These are phyloP conservation scores for Hirudinaria manillensis DNA, from an alignment of 2,888 invertebrate species.

Conservation along the genomic window DNA sequence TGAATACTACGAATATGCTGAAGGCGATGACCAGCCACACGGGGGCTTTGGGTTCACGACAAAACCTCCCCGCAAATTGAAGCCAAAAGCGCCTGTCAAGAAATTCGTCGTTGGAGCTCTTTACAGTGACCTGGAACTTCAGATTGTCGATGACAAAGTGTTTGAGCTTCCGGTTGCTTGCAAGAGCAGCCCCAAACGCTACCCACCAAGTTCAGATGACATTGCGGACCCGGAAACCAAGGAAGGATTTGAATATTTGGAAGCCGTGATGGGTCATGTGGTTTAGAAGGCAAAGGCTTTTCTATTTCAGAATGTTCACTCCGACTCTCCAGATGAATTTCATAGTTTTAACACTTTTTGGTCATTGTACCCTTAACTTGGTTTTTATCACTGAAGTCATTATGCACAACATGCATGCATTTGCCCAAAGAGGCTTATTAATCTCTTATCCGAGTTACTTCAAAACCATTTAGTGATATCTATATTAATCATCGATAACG, in stretches of 20 bases:
- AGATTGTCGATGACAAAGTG: constrained; percentile 8
- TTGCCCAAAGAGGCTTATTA: too few relatives aligned
- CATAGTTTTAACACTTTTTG: too few relatives aligned
- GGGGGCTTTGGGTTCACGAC: background rate
- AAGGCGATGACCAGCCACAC: background rate
- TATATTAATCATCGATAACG: too few relatives aligned
- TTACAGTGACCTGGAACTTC: constrained; percentile 1
- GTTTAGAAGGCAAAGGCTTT: too few relatives aligned
- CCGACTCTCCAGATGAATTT: too few relatives aligned
- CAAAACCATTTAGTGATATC: too few relatives aligned
- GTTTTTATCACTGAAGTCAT: too few relatives aligned
- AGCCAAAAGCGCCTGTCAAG: background rate
- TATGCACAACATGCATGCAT: too few relatives aligned
- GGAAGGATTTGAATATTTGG: constrained; percentile 1
- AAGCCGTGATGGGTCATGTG: background rate
- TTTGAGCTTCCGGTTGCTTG: constrained; percentile 22
- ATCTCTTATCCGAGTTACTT: too few relatives aligned
- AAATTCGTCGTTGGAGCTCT: constrained; percentile 18
- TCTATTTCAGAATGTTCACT: too few relatives aligned
- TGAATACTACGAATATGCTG: background rate
- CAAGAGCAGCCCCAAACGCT: background rate
- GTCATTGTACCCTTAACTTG: too few relatives aligned
- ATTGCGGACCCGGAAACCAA: background rate
- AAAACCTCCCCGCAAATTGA: background rate
- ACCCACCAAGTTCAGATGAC: background rate